Evolutionary conservation across 1,140 invertebrate genomes (phyloP).

Genomic region (Drosophila miranda): DNA sequence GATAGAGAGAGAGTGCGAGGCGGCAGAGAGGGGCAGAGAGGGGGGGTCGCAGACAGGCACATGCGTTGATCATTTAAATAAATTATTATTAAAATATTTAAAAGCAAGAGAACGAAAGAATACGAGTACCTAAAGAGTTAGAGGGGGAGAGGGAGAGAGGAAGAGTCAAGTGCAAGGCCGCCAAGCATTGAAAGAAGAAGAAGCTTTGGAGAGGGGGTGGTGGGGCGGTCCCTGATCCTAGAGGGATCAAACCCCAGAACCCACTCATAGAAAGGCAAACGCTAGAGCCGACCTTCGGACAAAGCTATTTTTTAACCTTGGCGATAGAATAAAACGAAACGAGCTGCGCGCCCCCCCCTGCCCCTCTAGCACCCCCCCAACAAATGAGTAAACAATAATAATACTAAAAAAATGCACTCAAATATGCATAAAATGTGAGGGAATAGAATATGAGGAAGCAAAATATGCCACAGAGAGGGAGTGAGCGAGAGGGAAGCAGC

Average conservation of each 20-base stretch:
- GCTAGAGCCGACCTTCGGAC: conserved; percentile 67
- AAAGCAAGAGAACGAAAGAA: conserved; percentile 1
- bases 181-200: conserved; percentile 12
- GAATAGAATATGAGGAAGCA: conserved; percentile 42
- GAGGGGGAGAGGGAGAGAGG: conserved; percentile 16
- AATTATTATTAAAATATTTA: conserved; percentile 59
- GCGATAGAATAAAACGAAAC: conserved; percentile 53
- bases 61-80: conserved; percentile 73
- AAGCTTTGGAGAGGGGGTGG: no score
- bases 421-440: conserved; percentile 51
- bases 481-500: background rate
- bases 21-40: background rate
- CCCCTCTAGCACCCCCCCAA: background rate
- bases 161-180: conserved; percentile 71
- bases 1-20: background rate
- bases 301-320: conserved; percentile 81
- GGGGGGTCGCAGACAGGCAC: conserved; percentile 24
- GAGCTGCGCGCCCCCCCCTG: conserved; percentile 8
- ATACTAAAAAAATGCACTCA: conserved; percentile 38
- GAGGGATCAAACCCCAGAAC: no score
- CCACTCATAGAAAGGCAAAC: background rate
- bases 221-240: no score
- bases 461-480: conserved; percentile 39
- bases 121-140: background rate
- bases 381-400: conserved; percentile 67